Conservation (phyloP, 1,140 invertebrate genomes). For the Trachymyrmex cornetzi region DNA sequence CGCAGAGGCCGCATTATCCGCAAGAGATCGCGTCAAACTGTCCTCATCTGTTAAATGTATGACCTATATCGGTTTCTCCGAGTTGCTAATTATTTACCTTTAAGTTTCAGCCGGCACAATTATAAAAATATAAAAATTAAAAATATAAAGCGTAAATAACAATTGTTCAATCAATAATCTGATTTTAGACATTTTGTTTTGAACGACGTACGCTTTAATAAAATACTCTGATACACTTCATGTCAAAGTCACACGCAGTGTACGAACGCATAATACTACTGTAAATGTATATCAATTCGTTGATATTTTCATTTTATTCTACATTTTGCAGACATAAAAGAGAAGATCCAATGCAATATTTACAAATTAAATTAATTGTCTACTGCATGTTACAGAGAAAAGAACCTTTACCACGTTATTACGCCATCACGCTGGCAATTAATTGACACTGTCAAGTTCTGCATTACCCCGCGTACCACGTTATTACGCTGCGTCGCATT, state of each 20-base stretch:
- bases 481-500: not conserved
- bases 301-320: not conserved
- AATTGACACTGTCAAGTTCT: not conserved
- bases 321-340: not conserved
- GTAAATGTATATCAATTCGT: not conserved
- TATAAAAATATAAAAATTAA: no score
- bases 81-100: constrained; percentile 35
- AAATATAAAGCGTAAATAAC: not conserved
- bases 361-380: not conserved
- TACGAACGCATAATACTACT: not conserved
- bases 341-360: not conserved
- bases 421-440: not conserved
- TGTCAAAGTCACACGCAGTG: not conserved
- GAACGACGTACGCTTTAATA: not conserved
- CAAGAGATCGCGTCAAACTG: constrained; percentile 47
- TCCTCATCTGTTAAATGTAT: constrained; percentile 9
- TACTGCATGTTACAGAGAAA: not conserved
- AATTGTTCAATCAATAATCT: not conserved
- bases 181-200: not conserved
- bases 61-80: constrained; percentile 37
- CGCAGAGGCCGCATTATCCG: constrained; percentile 46
- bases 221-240: constrained; percentile 13
- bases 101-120: not conserved
- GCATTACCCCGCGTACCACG: constrained; percentile 2
- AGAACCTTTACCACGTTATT: not conserved